phyloP scores from a whole-genome alignment of 2,113 vertebrate genomes.

The Pipra filicauda region DNA sequence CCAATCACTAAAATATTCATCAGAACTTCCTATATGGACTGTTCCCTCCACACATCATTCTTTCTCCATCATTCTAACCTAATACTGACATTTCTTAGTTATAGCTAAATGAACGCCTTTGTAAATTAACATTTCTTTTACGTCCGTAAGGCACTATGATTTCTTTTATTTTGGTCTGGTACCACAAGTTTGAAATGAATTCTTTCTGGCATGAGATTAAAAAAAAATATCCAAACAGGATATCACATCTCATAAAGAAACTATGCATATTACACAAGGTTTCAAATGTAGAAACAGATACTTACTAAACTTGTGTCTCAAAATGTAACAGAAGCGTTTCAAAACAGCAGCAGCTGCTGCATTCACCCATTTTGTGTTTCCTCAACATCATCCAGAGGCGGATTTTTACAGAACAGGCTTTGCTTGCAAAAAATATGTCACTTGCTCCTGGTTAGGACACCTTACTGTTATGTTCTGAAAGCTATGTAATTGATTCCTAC shows the following conservation, averaged over 20 bases:
- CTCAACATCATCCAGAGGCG: not conserved
- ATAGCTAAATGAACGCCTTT: not conserved
- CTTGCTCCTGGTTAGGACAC: not conserved
- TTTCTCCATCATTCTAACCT: not conserved
- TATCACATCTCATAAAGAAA: constrained; percentile 57
- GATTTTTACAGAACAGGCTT: not conserved
- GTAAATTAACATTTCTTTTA: not conserved
- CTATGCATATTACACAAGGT: constrained; percentile 54
- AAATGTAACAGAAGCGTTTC: constrained; percentile 67
- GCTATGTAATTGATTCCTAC: not conserved
- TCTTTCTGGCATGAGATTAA: constrained; percentile 29
- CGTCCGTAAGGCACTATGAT: not conserved
- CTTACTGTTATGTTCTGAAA: not conserved
- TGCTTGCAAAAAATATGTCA: not conserved
- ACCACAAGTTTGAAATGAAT: not conserved
- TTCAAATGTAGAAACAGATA: constrained; percentile 66
- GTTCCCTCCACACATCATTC: not conserved
- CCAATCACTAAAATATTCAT: not conserved
- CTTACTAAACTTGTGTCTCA: constrained; percentile 46
- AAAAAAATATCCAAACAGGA: constrained; percentile 14
- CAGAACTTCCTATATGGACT: not conserved
- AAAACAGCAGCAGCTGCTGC: constrained; percentile 67
- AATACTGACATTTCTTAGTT: constrained; percentile 1
- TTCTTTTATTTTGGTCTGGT: constrained; percentile 16
- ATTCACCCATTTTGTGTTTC: not conserved